A percentile compares a stretch with the other conserved stretches of the same genome.
Evolutionary conservation across 2,888 invertebrate species (phyloP).

Genomic region (Megaustenia siamemsis): DNA sequence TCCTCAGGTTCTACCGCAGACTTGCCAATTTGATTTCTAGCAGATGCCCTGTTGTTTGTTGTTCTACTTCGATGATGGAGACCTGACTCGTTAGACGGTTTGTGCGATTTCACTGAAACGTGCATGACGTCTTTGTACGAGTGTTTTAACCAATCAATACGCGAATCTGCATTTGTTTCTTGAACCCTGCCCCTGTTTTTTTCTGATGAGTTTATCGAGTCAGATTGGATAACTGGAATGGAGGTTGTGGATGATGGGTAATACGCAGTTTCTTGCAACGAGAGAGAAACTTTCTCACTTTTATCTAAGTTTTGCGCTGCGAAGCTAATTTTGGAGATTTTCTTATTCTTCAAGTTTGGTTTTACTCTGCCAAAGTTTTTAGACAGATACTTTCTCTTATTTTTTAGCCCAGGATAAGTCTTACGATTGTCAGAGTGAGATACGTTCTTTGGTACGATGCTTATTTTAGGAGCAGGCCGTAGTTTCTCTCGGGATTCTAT

Average conservation of each 20-base stretch:
- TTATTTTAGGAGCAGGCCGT: not conserved
- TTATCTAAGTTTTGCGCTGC: not conserved
- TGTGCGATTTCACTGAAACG: not conserved
- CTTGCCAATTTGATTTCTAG: not conserved
- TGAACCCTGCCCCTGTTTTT: not conserved
- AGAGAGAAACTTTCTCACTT: not conserved
- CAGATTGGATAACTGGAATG: too few relatives aligned
- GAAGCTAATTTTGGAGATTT: not conserved
- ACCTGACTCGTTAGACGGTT: not conserved
- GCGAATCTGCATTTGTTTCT: too few relatives aligned
- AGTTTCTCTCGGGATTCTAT: not conserved
- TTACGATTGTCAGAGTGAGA: not conserved
- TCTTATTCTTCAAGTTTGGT: too few relatives aligned
- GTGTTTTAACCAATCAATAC: not conserved
- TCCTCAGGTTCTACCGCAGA: not conserved
- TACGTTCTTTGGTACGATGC: not conserved
- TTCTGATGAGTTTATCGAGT: not conserved
- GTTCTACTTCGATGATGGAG: not conserved
- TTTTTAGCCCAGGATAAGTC: not conserved
- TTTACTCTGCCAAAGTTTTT: not conserved
- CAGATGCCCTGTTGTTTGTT: not conserved
- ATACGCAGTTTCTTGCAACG: not conserved
- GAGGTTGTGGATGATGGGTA: not conserved
- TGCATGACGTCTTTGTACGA: not conserved
- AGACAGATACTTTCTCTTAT: too few relatives aligned